phyloP scores from a whole-genome alignment of 2,113 vertebrate genomes.

The Oreochromis niloticus region DNA sequence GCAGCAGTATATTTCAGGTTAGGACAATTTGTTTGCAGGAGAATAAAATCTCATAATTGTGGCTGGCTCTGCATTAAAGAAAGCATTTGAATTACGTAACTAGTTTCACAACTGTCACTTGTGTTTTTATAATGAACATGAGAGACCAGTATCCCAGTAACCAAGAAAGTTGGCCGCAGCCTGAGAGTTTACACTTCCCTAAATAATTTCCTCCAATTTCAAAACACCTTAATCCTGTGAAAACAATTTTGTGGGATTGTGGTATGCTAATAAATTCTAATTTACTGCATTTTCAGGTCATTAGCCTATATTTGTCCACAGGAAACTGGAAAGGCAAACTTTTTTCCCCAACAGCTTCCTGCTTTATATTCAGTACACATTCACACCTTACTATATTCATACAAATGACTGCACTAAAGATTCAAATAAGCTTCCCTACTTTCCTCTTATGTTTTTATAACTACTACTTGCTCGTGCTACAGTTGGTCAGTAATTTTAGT shows the following conservation, averaged over 20 bases:
- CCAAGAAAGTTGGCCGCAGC: constrained; percentile 1
- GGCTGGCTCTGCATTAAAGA: neutral
- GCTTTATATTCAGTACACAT: neutral
- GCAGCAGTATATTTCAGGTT: neutral
- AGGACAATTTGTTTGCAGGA: constrained; percentile 19
- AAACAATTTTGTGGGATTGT: neutral
- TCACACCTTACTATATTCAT: neutral
- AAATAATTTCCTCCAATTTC: constrained; percentile 4
- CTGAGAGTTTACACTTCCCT: constrained; percentile 33
- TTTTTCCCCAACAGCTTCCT: neutral
- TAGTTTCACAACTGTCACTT: constrained; percentile 19
- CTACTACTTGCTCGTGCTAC: neutral
- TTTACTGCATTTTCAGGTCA: constrained; percentile 1
- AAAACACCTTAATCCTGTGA: constrained; percentile 20
- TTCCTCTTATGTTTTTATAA: neutral
- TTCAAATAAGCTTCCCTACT: neutral
- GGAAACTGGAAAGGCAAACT: constrained; percentile 9
- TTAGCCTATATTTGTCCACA: constrained; percentile 8
- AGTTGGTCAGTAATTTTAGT: neutral
- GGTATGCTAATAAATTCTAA: neutral
- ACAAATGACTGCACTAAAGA: neutral
- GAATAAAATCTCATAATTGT: constrained; percentile 26
- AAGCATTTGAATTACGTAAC: neutral
- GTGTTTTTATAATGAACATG: constrained; percentile 14
- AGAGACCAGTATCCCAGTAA: neutral